Evolutionary conservation across 2,888 invertebrate genomes (phyloP).

Genomic region (Sialis lutaria): DNA sequence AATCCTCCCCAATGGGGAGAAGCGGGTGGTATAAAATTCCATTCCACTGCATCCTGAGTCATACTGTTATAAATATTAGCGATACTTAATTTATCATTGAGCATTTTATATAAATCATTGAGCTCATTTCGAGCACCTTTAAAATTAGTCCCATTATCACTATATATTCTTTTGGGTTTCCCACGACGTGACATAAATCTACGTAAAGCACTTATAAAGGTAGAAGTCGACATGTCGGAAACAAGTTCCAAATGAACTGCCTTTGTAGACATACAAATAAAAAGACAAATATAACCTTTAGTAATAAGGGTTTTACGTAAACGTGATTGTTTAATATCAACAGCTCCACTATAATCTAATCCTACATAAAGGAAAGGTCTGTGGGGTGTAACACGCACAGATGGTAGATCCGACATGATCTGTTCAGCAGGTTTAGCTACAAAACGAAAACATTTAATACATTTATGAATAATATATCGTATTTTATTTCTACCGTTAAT

Average conservation of each 20-base stretch:
- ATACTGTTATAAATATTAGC: not conserved
- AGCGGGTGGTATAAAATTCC: slow-evolving; percentile 7
- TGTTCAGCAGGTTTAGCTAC: not conserved
- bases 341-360: not conserved
- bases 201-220: slow-evolving; percentile 1
- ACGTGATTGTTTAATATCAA: not conserved
- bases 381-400: not conserved
- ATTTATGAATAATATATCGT: too few species aligned
- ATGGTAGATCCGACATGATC: not conserved
- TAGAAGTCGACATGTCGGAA: not conserved
- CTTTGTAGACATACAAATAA: slow-evolving; percentile 6
- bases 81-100: not conserved
- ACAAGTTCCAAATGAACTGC: slow-evolving; percentile 6
- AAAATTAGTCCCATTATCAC: slow-evolving; percentile 7
- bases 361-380: not conserved
- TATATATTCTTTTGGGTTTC: slow-evolving; percentile 1
- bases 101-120: not conserved
- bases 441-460: too few species aligned
- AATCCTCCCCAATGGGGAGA: slow-evolving; percentile 5
- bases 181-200: slow-evolving; percentile 5
- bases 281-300: slow-evolving; percentile 5
- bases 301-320: not conserved
- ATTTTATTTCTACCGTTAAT: too few species aligned
- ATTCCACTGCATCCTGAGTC: not conserved
- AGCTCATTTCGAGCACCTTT: slow-evolving; percentile 1